These are phyloP conservation scores for Apamea crenata DNA, from an alignment of 2,888 invertebrate genomes.

Conservation along the genomic window DNA sequence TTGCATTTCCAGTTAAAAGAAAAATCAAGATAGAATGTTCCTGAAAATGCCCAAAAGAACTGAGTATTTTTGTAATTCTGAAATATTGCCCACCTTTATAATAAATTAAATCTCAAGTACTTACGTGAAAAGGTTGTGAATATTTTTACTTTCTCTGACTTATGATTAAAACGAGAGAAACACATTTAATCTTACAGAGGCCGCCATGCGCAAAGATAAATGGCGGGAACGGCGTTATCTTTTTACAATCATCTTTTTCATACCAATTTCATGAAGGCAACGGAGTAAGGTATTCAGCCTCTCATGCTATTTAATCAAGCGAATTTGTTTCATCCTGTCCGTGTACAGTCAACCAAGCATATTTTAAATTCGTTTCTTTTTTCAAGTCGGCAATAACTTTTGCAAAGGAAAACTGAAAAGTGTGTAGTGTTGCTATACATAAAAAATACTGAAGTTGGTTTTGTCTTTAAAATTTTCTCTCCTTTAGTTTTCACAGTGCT, in stretches of 20 bases:
- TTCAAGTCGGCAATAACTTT: slow-evolving; percentile 2
- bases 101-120: slow-evolving; percentile 47
- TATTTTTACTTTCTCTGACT: slow-evolving; percentile 56
- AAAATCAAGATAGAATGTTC: neutral
- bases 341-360: slow-evolving; percentile 22
- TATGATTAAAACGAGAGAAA: slow-evolving; percentile 63
- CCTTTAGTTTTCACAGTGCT: slow-evolving; percentile 24
- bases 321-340: slow-evolving; percentile 63
- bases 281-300: slow-evolving; percentile 67
- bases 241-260: slow-evolving; percentile 71
- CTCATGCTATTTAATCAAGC: slow-evolving; percentile 75
- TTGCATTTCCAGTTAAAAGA: neutral
- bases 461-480: slow-evolving; percentile 17
- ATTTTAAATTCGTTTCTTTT: slow-evolving; percentile 19
- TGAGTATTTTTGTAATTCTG: neutral
- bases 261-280: slow-evolving; percentile 69
- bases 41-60: neutral
- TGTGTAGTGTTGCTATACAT: slow-evolving; percentile 5
- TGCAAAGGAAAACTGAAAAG: neutral
- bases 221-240: slow-evolving; percentile 67
- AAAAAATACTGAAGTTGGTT: slow-evolving; percentile 16
- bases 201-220: slow-evolving; percentile 66
- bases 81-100: neutral
- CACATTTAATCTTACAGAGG: slow-evolving; percentile 66
- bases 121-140: slow-evolving; percentile 49